Evolutionary conservation across 1,140 invertebrate species (phyloP).

Genomic region (Drosophila bocqueti): DNA sequence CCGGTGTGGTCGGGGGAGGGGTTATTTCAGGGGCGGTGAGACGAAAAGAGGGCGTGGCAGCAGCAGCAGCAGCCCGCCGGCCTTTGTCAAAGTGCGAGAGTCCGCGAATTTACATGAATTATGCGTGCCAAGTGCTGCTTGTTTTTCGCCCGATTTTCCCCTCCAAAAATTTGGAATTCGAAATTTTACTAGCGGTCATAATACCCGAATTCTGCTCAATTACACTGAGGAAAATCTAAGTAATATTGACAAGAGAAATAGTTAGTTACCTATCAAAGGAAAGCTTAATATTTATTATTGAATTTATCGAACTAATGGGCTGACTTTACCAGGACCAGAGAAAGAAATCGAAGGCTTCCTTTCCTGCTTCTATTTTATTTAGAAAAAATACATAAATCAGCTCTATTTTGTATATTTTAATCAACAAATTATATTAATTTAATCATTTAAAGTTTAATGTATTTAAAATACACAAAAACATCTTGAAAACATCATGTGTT

Average conservation of each 20-base stretch:
- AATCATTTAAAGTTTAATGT: neutral
- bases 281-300: neutral
- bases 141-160: neutral
- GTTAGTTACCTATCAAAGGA: neutral
- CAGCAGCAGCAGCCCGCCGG: constrained; percentile 6
- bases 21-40: constrained; percentile 5
- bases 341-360: neutral
- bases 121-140: constrained; percentile 22
- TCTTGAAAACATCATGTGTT: neutral
- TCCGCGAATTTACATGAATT: constrained; percentile 51
- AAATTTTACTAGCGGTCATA: neutral
- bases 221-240: neutral
- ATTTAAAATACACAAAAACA: neutral
- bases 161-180: constrained; percentile 1
- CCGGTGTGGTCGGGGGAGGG: neutral
- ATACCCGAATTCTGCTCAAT: neutral
- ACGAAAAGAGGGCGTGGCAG: constrained; percentile 9
- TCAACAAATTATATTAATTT: neutral
- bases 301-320: too few species aligned
- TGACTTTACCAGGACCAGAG: neutral
- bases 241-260: neutral
- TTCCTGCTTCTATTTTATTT: neutral
- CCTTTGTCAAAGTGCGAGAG: constrained; percentile 38
- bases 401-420: neutral
- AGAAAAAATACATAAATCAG: neutral